phyloP scores from a whole-genome alignment of 2,888 invertebrate genomes.

The Steinernema carpocapsae region DNA sequence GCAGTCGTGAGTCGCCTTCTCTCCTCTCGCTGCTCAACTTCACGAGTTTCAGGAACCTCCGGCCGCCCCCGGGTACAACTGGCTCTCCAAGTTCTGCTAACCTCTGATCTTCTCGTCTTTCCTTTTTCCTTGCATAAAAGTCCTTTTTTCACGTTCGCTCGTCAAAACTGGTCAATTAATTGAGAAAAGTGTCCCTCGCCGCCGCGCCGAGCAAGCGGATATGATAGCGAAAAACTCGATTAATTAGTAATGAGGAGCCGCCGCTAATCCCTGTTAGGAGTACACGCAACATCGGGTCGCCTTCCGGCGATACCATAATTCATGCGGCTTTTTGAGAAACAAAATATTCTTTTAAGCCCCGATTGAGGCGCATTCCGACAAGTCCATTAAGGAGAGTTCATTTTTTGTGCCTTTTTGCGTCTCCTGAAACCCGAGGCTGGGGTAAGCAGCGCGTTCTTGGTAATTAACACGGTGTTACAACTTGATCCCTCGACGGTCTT shows the following conservation, averaged over 20 bases:
- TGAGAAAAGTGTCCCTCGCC: no score
- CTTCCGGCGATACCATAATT: conserved; percentile 7
- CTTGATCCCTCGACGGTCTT: background rate
- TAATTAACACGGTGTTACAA: background rate
- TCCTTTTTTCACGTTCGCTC: background rate
- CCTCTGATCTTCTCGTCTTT: background rate
- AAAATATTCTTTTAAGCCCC: background rate
- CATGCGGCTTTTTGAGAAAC: background rate
- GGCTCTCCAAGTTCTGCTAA: conserved; percentile 13
- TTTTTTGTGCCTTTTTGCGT: background rate
- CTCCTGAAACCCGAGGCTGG: background rate
- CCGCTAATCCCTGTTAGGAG: conserved; percentile 10
- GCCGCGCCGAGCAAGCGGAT: background rate
- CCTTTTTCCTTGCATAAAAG: background rate
- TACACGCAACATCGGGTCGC: background rate
- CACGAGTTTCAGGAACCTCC: background rate
- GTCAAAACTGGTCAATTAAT: conserved; percentile 10
- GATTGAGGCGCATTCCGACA: background rate
- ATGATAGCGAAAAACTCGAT: background rate
- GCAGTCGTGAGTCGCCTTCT: background rate
- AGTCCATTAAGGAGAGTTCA: background rate
- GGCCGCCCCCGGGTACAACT: background rate
- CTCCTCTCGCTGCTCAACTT: background rate
- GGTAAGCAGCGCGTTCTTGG: background rate
- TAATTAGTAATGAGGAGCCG: conserved; percentile 23